Evolutionary conservation across 1,140 invertebrate species (phyloP), one percentile per base, ranked within the genome.

Genomic region (Lordiphosa clarofinis): DNA sequence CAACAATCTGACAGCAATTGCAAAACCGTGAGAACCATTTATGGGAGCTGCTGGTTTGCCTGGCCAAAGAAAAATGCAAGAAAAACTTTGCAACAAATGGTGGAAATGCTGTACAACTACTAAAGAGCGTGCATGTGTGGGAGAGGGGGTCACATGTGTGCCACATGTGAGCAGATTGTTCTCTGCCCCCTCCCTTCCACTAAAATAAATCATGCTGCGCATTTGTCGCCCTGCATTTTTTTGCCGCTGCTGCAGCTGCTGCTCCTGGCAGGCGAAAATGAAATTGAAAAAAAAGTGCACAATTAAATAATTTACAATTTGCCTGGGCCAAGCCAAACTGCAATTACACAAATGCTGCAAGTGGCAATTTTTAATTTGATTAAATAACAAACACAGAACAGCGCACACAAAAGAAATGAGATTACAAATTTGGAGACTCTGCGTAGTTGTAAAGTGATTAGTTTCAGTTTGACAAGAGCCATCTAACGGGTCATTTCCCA

Each of bases 21-120:
- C 71, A 59, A 82, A 82, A 79, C 71, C 75, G 75, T 79, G 75
- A 75, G 75, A 79, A 82, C 75, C 75, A 75, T 79, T 79, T 79
- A 82, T 82, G 75, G 75, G 56, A 71, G 62, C 66, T 64, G 62
- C 11, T 40, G 33, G 28, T 12, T 35, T 13, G 35, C 21, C 24
- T 53, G 55, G 53, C 54, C 42, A 74, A 79, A 72, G 71, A 76
- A 78, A 78, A 79, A 69, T 60, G 74, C 75, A 73, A 78, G 75
- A 79, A 82, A 79, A 74, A 75, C 66, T 66, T 58, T 67, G 76
- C 71, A 65, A 66, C 70, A 81, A 79, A 74, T 67, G 75, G 46
- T 79, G 75, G 75, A 82, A 79, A 79, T 82, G 66, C 61, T 71
- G 55, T 67, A 75, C 70, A 31, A 31, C 24, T 28, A 28, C 74